These are phyloP conservation scores for Muricea muricata DNA, from an alignment of 92 coral and sea anemone species.

Conservation along the genomic window DNA sequence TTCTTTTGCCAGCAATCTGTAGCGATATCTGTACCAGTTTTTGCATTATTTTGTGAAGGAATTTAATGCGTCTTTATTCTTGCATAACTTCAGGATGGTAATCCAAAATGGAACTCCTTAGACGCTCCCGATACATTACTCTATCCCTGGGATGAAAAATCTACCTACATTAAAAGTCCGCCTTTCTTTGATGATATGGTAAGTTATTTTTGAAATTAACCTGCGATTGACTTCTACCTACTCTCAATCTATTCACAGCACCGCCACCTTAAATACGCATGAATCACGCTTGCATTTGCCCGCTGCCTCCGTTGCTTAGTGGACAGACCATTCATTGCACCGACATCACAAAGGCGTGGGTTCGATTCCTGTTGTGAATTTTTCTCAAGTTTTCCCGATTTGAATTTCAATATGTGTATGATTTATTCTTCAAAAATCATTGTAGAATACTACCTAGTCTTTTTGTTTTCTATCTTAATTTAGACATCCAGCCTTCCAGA, in stretches of 20 bases:
- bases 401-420: too few relatives aligned
- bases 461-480: background rate
- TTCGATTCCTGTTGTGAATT: too few relatives aligned
- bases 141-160: conserved; percentile 93
- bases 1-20: too few relatives aligned
- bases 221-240: too few relatives aligned
- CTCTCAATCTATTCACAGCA: too few relatives aligned
- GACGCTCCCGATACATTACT: conserved; percentile 90
- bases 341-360: too few relatives aligned
- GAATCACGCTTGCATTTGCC: too few relatives aligned
- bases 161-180: conserved; percentile 96
- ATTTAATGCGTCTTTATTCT: background rate
- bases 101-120: conserved; percentile 84
- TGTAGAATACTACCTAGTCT: background rate
- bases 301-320: too few relatives aligned
- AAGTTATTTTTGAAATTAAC: background rate
- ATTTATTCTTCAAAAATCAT: background rate
- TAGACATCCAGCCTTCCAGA: conserved; percentile 77
- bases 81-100: conserved; percentile 72
- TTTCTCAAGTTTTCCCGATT: too few relatives aligned
- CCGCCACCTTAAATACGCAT: too few relatives aligned
- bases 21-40: background rate
- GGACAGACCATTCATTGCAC: too few relatives aligned
- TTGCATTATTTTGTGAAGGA: background rate
- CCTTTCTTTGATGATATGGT: conserved; percentile 98